phyloP scores from a whole-genome alignment of 2,888 invertebrate species.

The Stenodema calcarata region DNA sequence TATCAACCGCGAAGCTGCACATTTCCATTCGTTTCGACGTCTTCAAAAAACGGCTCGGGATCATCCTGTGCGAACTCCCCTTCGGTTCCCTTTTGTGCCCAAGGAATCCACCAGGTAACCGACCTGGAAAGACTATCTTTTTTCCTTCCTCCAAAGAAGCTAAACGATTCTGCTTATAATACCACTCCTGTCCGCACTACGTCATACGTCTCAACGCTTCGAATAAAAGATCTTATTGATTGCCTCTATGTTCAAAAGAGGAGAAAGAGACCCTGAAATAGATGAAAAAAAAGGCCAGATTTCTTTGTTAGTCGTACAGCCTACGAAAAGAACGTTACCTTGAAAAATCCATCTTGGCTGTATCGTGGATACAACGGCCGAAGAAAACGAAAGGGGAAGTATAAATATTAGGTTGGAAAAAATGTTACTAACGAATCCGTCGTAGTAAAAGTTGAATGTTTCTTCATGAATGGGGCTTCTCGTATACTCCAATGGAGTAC shows the following conservation, averaged over 20 bases:
- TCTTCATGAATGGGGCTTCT: slow-evolving; percentile 23
- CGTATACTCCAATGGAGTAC: background rate
- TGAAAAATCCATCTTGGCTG: slow-evolving; percentile 38
- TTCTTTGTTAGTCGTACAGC: slow-evolving; percentile 1
- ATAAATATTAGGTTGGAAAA: slow-evolving; percentile 6
- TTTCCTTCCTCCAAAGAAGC: background rate
- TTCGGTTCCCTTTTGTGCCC: background rate
- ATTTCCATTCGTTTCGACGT: background rate
- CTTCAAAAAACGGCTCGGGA: background rate
- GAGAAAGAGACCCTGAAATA: background rate
- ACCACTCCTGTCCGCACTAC: slow-evolving; percentile 42
- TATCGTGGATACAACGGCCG: slow-evolving; percentile 12
- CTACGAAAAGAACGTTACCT: slow-evolving; percentile 39
- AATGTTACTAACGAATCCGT: slow-evolving; percentile 39
- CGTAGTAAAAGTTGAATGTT: slow-evolving; percentile 33
- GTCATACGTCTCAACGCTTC: slow-evolving; percentile 42
- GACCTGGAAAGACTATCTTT: background rate
- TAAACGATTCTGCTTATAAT: slow-evolving; percentile 12
- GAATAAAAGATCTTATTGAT: slow-evolving; percentile 40
- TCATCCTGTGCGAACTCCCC: background rate
- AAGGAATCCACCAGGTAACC: slow-evolving; percentile 25
- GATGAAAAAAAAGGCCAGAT: slow-evolving; percentile 13
- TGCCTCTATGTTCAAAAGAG: background rate
- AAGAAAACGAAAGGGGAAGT: slow-evolving; percentile 24
- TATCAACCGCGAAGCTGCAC: background rate